Base-by-base conservation (phyloP, 2,113 vertebrate genomes). In the Mormyrus lacerda region DNA sequence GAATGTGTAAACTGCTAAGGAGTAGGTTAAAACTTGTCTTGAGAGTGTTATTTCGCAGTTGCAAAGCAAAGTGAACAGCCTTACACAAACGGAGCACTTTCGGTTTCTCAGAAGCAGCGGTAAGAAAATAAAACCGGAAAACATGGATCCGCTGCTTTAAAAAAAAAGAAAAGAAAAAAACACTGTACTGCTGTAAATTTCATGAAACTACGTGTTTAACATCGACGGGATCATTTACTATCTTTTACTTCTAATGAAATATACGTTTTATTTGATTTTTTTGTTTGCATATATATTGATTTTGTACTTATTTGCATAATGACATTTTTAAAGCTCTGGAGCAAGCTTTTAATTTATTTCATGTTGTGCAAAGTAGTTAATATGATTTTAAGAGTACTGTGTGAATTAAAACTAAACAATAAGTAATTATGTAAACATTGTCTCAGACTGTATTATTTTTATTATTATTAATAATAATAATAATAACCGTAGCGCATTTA, bases 381-480 rank as follows among this genome's bases (percentile, higher is more conserved):
- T 95, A 92, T 96, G 96, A 96, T 94, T 93, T 96, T 96, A 95
- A 96, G 94, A 93, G 95, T 97, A 95, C 96, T 95, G 96, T 95
- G 95, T 97, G 96, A 96, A 97, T 97, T 97, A 97, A 97, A 89
- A 89, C 90, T 79, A 89, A 91, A 90, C 85, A 90, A 79, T 91
- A 87, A 90, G 21, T 88, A 88, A 91, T 91, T 84, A 91, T 90
- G 92, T 90, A 42, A 87, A 90, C 89, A 82, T 61, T 27, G 65
- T 93, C 85, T 89, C 89, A 88, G 87, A 55, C 19, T 48, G 51
- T 85, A 15, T 76, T 76, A 76, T 76, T 76, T 42, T 76, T 76
- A 76, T 73, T 79, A 8, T 55, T 86, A 58, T 65, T 53, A 5
- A n/a, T 86, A 50, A 24, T 89, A 53, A 10, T 48, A 50, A 9